Base-by-base conservation (phyloP, 1,140 invertebrate genomes). In the Brachystomella parvula region DNA sequence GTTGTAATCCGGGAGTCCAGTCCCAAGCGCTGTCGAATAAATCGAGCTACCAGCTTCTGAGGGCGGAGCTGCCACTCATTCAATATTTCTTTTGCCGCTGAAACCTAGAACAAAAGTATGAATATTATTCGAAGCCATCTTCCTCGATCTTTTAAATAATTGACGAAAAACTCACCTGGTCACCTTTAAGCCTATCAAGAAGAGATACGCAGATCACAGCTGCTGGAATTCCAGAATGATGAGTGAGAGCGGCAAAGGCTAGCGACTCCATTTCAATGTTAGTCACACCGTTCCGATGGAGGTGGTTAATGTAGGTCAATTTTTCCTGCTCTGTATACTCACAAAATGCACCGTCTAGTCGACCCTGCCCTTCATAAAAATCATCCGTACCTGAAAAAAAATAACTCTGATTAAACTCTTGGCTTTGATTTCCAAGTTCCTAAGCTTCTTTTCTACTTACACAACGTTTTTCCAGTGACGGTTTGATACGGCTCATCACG, bases 191-290 rank as follows among this genome's bases (percentile, higher is more conserved):
- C 67, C 96, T 83, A 79, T 98, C 93, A n/a, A 99, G 76, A 1
- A 98, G 77, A 0, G 93, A 88, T 6, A 96, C 94, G 77, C 95
- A 98, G 21, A 97, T 84, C 26, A 98, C 89, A 3, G 92, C 94
- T 9, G 91, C 89, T 80, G 87, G 88, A 64, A 97, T 89, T 15
- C 92, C 91, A n/a, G 94, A 94, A 76, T 92, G 88, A 76, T 94
- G 88, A 15, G 93, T 96, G 26, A 98, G 83, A 0, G 94, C 92
- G 0, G 94, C 90, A 77, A 99, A 98, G 29, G 88, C 86, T 0
- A 90, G 83, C 1, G 89, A 87, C 79, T 99, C 96, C 96, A 99
- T 98, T 81, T 99, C 96, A 72, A 99, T 97, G 77, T 99, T 99
- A 0, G 89, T 83, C 2, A 99, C 88, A 1, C 91, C 92, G 26